phyloP scores from a whole-genome alignment of 2,797 vertebrate genomes.

The Anolis apletophallus region DNA sequence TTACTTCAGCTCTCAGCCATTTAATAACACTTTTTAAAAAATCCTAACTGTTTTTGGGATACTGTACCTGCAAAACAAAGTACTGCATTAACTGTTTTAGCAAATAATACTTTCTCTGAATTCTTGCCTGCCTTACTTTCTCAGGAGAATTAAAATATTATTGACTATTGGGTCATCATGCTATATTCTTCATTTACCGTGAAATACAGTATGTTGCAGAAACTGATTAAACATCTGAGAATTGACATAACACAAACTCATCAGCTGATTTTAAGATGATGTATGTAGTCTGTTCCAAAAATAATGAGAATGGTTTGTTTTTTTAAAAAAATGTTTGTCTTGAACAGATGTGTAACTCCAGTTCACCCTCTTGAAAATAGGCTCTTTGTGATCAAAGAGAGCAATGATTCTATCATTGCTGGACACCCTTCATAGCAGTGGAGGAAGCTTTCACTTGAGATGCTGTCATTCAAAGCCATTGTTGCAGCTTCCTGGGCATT shows the following conservation, averaged over 20 bases:
- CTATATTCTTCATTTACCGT: neutral
- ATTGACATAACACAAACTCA: neutral
- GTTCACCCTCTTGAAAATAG: too few species aligned
- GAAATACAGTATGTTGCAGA: neutral
- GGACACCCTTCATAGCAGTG: too few species aligned
- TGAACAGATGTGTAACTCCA: too few species aligned
- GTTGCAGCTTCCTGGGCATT: too few species aligned
- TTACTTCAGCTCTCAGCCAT: neutral
- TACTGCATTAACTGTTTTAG: neutral
- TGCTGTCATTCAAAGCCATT: too few species aligned
- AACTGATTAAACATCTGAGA: neutral
- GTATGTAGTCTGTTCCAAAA: too few species aligned
- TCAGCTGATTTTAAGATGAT: neutral
- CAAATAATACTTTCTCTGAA: neutral
- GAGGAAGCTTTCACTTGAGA: too few species aligned
- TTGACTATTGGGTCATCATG: neutral
- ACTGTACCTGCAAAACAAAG: neutral
- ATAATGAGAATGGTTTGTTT: too few species aligned
- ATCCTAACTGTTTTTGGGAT: neutral
- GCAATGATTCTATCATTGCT: too few species aligned
- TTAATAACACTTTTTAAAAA: neutral
- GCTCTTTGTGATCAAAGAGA: too few species aligned
- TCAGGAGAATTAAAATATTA: neutral
- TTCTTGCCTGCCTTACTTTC: neutral
- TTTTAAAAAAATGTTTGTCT: too few species aligned